These are phyloP conservation scores for Epizoanthus illoricatus DNA, from an alignment of 92 coral and sea anemone genomes.

Conservation along the genomic window DNA sequence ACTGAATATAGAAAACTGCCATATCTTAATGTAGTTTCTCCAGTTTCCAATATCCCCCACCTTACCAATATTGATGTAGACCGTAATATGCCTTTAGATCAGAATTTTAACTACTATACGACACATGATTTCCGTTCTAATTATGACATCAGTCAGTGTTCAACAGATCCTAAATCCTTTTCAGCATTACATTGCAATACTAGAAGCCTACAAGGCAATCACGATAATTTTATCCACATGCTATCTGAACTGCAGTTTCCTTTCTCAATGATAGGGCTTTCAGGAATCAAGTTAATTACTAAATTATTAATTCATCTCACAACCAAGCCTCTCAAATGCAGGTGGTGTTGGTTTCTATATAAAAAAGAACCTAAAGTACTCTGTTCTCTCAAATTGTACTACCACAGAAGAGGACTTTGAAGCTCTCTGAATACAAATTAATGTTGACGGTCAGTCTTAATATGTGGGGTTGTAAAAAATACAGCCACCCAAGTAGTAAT, in stretches of 20 bases:
- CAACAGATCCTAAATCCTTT: too few species aligned
- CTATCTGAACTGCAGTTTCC: too few species aligned
- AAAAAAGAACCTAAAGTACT: neutral
- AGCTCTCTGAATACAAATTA: constrained; percentile 16
- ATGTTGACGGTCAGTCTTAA: constrained; percentile 39
- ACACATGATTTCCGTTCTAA: constrained; percentile 46
- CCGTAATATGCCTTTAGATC: constrained; percentile 18
- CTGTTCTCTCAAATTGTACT: neutral
- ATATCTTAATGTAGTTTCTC: too few species aligned
- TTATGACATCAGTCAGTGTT: neutral
- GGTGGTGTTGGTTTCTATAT: constrained; percentile 29
- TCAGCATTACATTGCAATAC: too few species aligned
- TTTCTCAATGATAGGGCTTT: constrained; percentile 57
- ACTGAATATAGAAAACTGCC: too few species aligned
- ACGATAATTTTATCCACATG: too few species aligned
- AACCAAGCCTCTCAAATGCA: constrained; percentile 32
- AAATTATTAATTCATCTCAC: neutral
- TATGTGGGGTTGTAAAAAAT: constrained; percentile 68
- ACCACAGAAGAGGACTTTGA: neutral
- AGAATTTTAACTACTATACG: constrained; percentile 43
- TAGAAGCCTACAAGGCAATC: too few species aligned
- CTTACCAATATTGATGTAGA: too few species aligned
- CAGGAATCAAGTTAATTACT: constrained; percentile 50
- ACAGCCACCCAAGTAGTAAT: constrained; percentile 58
- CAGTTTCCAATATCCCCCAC: too few species aligned